Evolutionary conservation across 2,113 vertebrate species (phyloP).

Genomic region (Salminus brasiliensis): DNA sequence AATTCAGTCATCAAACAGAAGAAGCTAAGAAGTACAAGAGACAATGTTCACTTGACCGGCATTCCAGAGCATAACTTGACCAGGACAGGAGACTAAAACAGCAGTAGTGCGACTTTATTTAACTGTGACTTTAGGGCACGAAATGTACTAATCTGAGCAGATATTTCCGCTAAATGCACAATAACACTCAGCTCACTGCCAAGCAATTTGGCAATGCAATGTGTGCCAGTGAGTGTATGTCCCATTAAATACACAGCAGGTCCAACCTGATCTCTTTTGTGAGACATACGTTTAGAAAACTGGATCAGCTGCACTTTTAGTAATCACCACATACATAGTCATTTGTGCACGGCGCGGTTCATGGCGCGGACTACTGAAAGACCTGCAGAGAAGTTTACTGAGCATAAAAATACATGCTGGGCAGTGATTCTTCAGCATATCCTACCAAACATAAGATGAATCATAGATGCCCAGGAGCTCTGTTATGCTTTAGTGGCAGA

Average conservation of each 20-base stretch:
- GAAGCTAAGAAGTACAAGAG: neutral
- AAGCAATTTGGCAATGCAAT: neutral
- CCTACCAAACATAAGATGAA: neutral
- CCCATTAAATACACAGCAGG: conserved; percentile 2
- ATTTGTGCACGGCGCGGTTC: neutral
- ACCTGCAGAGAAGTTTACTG: neutral
- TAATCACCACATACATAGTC: neutral
- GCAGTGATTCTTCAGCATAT: neutral
- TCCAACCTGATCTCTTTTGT: neutral
- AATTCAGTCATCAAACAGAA: neutral
- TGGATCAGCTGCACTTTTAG: neutral
- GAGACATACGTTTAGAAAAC: neutral
- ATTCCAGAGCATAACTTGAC: neutral
- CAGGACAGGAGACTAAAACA: neutral
- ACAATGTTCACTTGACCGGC: neutral
- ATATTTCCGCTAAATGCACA: neutral
- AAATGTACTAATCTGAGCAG: neutral
- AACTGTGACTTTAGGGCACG: neutral
- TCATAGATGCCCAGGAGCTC: neutral
- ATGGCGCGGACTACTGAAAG: neutral
- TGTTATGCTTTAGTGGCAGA: neutral
- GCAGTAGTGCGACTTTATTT: neutral
- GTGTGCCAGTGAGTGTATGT: neutral
- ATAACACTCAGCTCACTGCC: neutral
- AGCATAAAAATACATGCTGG: neutral